Conservation (phyloP, 2,888 invertebrate species). For the Diarsia rubi region DNA sequence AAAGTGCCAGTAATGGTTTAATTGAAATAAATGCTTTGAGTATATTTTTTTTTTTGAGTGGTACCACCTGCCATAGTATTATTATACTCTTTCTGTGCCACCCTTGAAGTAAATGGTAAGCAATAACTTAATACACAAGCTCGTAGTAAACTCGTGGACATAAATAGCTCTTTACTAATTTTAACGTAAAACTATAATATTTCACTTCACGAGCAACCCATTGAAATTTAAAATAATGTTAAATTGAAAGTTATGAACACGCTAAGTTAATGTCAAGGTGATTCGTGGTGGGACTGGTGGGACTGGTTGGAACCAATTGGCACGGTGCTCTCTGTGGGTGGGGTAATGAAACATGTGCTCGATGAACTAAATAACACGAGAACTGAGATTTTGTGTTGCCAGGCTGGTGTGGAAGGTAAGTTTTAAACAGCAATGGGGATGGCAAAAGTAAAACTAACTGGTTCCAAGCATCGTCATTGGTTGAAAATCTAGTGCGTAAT, state of each 20-base stretch:
- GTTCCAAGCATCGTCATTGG: not conserved
- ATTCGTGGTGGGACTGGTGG: conserved; percentile 13
- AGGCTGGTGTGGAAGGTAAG: not conserved
- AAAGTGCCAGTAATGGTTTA: too few relatives aligned
- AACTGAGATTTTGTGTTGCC: not conserved
- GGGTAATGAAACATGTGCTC: conserved; percentile 12
- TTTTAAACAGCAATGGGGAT: not conserved
- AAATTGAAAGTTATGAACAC: conserved; percentile 28
- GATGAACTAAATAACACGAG: conserved; percentile 1
- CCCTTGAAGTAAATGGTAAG: not conserved
- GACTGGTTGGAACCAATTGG: conserved; percentile 45
- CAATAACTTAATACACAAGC: not conserved
- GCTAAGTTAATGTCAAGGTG: conserved; percentile 49
- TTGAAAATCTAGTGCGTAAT: too few relatives aligned
- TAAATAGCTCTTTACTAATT: conserved; percentile 24
- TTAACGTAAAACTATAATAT: conserved; percentile 35
- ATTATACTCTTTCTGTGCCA: too few relatives aligned
- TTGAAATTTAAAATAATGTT: conserved; percentile 38
- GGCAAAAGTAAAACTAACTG: not conserved
- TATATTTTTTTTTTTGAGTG: too few relatives aligned
- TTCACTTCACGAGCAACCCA: conserved; percentile 19
- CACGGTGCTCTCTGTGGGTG: conserved; percentile 20
- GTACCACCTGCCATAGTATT: too few relatives aligned
- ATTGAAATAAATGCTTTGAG: too few relatives aligned
- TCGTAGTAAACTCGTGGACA: conserved; percentile 2